Evolutionary conservation across 2,113 vertebrate genomes (phyloP), one percentile per base, ranked within the genome.

Genomic region (Epinephelus moara): DNA sequence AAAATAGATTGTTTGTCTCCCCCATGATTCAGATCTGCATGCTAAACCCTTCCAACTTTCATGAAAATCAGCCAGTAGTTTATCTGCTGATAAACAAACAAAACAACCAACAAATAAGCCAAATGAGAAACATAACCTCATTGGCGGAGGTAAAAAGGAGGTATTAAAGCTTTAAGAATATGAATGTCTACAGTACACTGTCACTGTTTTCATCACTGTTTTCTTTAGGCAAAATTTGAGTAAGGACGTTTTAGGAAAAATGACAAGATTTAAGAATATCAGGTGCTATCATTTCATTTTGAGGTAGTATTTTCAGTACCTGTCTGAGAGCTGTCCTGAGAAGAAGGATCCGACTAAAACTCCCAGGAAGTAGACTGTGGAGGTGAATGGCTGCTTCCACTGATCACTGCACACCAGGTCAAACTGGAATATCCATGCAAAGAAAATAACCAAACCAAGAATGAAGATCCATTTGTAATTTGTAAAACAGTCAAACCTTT

Each of bases 301-400:
- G 30, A 80, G 10, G 1, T 40, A 3, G 9, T 42, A 53, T 56
- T 70, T 25, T 75, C 2, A 37, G 18, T 96, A 98, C 97, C 95
- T 97, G 96, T 98, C 97, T 88, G 97, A 97, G 19, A 99, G 92
- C 82, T 96, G 97, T 75, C 97, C 97, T 0, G 96, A 97, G 61
- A 97, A 10, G 84, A 97, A 96, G 14, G 97, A 97, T 84, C 97
- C 97, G 13, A 95, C 0, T 60, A 99, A 89, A 75, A 97, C 95
- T 2, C 97, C 97, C 82, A 96, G 70, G 1, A 96, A 98, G 92
- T 95, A 97, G 56, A 97, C 68, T 53, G 97, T 97, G 70, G 94
- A 85, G 15, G 95, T 95, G 63, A 99, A 75, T 0, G 97, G 97
- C 78, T 91, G 93, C 91, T 97, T 98, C 97, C 97, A 99, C 90